phyloP scores from a whole-genome alignment of 2,888 invertebrate species.

The Tenthredo livida region DNA sequence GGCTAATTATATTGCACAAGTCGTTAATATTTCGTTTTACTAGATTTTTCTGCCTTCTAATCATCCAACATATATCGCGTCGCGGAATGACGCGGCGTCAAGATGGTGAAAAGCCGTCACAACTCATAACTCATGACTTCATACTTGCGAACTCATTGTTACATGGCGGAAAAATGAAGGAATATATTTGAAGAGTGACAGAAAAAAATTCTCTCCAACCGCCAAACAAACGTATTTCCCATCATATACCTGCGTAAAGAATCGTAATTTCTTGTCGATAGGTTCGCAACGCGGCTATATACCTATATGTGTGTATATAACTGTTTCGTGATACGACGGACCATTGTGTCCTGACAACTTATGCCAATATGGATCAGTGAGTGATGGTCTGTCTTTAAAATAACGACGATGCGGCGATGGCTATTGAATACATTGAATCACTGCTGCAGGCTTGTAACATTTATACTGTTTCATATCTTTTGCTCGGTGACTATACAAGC shows the following conservation, averaged over 20 bases:
- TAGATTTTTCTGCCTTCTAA: background rate
- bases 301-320: too few species aligned
- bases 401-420: background rate
- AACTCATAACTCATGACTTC: background rate
- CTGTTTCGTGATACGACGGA: background rate
- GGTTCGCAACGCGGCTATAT: too few species aligned
- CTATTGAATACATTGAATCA: background rate
- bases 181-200: background rate
- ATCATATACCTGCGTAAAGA: background rate
- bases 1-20: background rate
- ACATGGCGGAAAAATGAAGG: background rate
- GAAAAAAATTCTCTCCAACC: constrained; percentile 9
- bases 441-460: background rate
- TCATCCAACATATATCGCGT: background rate
- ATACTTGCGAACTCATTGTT: background rate
- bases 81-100: background rate
- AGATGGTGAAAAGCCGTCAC: background rate
- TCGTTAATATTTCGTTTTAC: background rate
- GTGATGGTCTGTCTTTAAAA: background rate
- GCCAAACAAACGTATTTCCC: background rate
- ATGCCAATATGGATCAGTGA: constrained; percentile 17
- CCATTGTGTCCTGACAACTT: background rate
- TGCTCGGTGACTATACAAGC: background rate
- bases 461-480: background rate
- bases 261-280: background rate